phyloP scores from a whole-genome alignment of 2,797 vertebrate species.

The Crocidura indochinensis region DNA sequence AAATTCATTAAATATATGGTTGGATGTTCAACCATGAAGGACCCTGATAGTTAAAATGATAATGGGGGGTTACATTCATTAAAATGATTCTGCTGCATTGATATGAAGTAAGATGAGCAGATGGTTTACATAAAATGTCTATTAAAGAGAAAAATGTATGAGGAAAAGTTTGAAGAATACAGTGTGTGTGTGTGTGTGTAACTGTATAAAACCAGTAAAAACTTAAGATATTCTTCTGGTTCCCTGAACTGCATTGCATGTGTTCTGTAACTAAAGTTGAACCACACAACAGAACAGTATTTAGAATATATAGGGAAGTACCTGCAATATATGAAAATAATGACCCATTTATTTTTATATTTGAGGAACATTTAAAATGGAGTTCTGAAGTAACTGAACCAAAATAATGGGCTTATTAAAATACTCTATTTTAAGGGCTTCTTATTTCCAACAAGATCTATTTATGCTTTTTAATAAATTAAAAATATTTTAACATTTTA shows the following conservation, averaged over 20 bases:
- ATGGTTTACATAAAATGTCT: background rate
- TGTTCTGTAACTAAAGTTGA: slow-evolving; percentile 55
- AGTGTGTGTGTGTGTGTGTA: background rate
- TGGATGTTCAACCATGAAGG: background rate
- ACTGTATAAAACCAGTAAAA: background rate
- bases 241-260: background rate
- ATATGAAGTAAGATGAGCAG: background rate
- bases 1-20: background rate
- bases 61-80: background rate
- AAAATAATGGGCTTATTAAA: slow-evolving; percentile 45
- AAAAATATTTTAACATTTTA: slow-evolving; percentile 73
- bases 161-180: slow-evolving; percentile 35
- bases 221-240: background rate
- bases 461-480: slow-evolving; percentile 77
- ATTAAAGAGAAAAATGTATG: slow-evolving; percentile 5
- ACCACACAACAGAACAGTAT: slow-evolving; percentile 1
- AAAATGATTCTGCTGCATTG: slow-evolving; percentile 4
- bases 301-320: background rate
- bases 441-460: slow-evolving; percentile 65
- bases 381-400: slow-evolving; percentile 7
- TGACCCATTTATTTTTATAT: slow-evolving; percentile 14
- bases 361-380: slow-evolving; percentile 15
- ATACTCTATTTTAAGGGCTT: slow-evolving; percentile 55
- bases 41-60: background rate
- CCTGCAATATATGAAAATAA: slow-evolving; percentile 37